phyloP scores from a whole-genome alignment of 2,888 invertebrate species.

The Netelia fuscicornis region DNA sequence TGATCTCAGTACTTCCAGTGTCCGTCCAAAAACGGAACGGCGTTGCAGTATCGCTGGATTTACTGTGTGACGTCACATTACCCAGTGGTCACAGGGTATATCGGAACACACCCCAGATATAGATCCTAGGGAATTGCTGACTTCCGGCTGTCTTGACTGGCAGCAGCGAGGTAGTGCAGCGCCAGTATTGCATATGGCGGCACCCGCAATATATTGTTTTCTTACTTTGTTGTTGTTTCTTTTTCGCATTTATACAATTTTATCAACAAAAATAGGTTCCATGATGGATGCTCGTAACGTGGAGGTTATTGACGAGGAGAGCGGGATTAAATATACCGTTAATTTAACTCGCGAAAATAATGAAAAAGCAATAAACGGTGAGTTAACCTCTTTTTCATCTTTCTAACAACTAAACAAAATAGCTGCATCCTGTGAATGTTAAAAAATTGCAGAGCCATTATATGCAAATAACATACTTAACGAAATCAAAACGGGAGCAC shows the following conservation, averaged over 20 bases:
- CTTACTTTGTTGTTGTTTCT: no score
- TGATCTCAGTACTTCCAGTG: no score
- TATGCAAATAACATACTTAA: neutral
- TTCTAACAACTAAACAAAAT: neutral
- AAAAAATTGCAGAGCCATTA: slow-evolving; percentile 6
- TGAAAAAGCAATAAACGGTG: neutral
- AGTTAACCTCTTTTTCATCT: slow-evolving; percentile 5
- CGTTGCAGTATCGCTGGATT: neutral
- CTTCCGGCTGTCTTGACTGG: no score
- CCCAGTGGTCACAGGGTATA: neutral
- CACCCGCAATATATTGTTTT: no score
- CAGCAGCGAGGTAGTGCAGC: no score
- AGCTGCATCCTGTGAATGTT: neutral
- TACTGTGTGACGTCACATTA: neutral
- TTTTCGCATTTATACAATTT: no score
- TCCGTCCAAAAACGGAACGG: neutral
- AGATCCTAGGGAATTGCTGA: no score
- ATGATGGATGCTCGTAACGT: neutral
- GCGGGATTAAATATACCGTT: neutral
- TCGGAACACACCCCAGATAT: neutral
- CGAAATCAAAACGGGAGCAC: neutral
- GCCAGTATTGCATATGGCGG: no score
- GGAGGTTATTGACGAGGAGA: neutral
- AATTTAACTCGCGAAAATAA: neutral
- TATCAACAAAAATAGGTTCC: no score